These are phyloP conservation scores for Protobothrops mucrosquamatus DNA, from an alignment of 2,113 vertebrate genomes.

Conservation along the genomic window DNA sequence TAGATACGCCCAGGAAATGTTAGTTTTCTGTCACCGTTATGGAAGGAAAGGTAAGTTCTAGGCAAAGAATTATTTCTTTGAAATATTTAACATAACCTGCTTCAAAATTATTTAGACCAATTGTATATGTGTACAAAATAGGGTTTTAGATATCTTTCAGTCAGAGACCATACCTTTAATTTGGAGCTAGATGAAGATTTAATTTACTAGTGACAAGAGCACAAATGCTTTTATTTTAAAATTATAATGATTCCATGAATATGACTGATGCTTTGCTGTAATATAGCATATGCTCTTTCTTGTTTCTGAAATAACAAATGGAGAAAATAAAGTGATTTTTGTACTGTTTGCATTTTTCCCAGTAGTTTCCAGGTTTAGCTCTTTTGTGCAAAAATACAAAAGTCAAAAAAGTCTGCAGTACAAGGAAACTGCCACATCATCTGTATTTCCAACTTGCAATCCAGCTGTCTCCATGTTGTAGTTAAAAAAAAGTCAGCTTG, in stretches of 20 bases:
- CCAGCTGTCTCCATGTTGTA: neutral
- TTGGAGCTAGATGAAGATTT: neutral
- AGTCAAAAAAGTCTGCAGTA: neutral
- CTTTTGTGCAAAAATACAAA: neutral
- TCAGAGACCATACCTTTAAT: neutral
- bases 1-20: neutral
- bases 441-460: neutral
- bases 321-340: neutral
- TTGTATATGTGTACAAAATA: too few relatives aligned
- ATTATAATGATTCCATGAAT: neutral
- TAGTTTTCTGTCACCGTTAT: neutral
- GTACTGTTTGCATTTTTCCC: neutral
- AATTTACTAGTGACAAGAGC: neutral
- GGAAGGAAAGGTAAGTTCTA: neutral
- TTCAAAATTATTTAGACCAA: neutral
- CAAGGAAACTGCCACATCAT: neutral
- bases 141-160: neutral
- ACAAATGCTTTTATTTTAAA: neutral
- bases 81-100: neutral
- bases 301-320: neutral
- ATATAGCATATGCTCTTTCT: neutral
- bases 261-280: neutral
- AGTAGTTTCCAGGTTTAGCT: neutral
- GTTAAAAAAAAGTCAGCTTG: neutral
- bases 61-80: neutral